Base-by-base conservation (phyloP, 1,140 invertebrate species). In the Coelopa frigida region DNA sequence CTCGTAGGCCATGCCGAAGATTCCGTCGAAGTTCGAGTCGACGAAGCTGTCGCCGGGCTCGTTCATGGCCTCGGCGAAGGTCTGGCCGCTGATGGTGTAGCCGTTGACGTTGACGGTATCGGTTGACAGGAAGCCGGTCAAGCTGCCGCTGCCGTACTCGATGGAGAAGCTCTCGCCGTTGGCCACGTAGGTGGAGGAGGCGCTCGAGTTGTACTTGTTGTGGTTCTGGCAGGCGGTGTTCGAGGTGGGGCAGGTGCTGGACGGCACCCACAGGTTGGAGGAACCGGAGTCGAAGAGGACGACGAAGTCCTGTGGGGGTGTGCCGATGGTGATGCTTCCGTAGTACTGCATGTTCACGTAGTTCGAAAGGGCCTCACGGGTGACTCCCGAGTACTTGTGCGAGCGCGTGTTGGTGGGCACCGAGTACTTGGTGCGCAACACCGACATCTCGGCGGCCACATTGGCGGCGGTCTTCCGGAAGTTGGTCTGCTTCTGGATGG, bases 251-350 rank as follows among this genome's bases (percentile, higher is more conserved):
- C 94, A 97, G 57, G 89, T 83, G 69, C 92, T 92, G 0, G 94
- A 96, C 15, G 96, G 95, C 41, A 99, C 83, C 96, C 96, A 99
- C 22, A 99, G 76, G 70, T 99, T 99, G 12, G 94, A 94, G 5
- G 94, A 98, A 33, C 96, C 96, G 8, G 95, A 95, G 70, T 99
- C 96, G 74, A 99, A 99, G 33, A 99, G 83, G 36, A 99, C 94
- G 56, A 81, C 85, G 71, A 99, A 99, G 1, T 73, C 73, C 74
- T 99, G 96, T 14, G 87, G 80, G 12, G 96, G 96, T 37, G 80
- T 87, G 39, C 96, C 96, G 70, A 99, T 94, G 0, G 74, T 73
- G 52, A 99, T 98, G 3, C 75, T 78, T 10, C 96, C 96, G 75
- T 89, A 99, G 71, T 99, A 99, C 71, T 98, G 94, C 47, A 93